A percentile compares a stretch with the other conserved stretches of the same genome.
These are phyloP conservation scores for Moxostoma hubbsi DNA, from an alignment of 2,797 vertebrate genomes.

Conservation along the genomic window DNA sequence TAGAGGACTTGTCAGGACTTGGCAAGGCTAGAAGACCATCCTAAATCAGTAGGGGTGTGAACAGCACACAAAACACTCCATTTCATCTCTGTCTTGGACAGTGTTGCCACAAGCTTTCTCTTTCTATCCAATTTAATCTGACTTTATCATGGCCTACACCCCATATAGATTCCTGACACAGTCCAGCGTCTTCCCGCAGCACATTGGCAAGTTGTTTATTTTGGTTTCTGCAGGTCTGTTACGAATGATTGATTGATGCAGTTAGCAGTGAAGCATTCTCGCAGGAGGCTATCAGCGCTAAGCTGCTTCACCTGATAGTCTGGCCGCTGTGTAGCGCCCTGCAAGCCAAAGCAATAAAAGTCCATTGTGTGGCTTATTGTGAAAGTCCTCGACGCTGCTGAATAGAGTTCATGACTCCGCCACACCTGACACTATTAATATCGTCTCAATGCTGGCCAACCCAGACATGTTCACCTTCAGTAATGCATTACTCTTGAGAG, in stretches of 20 bases:
- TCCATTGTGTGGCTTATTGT: conserved; percentile 73
- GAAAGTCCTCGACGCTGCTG: conserved; percentile 73
- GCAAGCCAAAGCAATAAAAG: conserved; percentile 74
- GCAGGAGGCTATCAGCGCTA: conserved; percentile 70
- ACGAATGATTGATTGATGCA: conserved; percentile 76
- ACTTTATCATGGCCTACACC: neutral
- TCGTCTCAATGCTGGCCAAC: conserved; percentile 62
- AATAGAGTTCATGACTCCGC: conserved; percentile 73
- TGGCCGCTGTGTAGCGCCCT: conserved; percentile 69
- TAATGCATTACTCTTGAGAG: conserved; percentile 69
- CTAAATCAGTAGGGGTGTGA: too few relatives aligned
- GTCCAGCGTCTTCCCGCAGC: conserved; percentile 4
- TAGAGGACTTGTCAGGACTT: too few relatives aligned
- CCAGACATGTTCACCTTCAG: conserved; percentile 73
- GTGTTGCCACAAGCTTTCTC: neutral
- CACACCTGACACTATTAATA: conserved; percentile 75
- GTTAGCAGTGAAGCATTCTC: conserved; percentile 66
- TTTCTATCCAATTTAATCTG: neutral
- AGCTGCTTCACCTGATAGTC: conserved; percentile 74
- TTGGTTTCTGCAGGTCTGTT: conserved; percentile 71
- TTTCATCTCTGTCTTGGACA: neutral
- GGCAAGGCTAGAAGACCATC: too few relatives aligned
- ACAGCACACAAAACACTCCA: too few relatives aligned
- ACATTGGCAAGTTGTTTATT: conserved; percentile 69
- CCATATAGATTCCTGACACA: neutral